These are phyloP conservation scores for Papilio dardanus DNA, from an alignment of 1,140 invertebrate genomes.

Conservation along the genomic window DNA sequence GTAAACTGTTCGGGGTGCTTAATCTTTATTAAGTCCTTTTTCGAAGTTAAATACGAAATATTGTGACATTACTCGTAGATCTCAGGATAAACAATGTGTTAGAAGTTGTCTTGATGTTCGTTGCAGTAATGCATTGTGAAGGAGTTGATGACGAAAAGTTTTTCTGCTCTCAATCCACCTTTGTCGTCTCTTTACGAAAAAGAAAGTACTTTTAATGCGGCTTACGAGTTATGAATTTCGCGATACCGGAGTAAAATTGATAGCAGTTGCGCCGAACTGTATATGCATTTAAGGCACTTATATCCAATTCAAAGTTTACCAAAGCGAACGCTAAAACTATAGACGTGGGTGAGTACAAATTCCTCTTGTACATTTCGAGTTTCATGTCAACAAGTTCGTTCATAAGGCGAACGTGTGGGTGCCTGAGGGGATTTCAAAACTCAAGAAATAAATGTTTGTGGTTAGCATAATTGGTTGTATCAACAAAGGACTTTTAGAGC, in stretches of 20 bases:
- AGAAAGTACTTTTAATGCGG: conserved; percentile 13
- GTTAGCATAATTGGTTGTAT: neutral
- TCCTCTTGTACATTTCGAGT: conserved; percentile 11
- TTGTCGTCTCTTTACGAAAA: neutral
- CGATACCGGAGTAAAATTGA: conserved; percentile 1
- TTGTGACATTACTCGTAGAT: no score
- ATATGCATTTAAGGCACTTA: conserved; percentile 31
- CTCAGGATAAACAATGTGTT: no score
- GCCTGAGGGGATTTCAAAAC: neutral
- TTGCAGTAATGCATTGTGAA: neutral
- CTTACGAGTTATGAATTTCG: conserved; percentile 8
- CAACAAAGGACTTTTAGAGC: neutral
- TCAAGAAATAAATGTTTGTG: conserved; percentile 1
- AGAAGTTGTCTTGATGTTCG: neutral
- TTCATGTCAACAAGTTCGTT: conserved; percentile 30
- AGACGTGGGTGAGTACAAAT: conserved; percentile 12
- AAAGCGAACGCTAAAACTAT: conserved; percentile 18
- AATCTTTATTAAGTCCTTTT: no score
- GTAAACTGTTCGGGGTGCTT: no score
- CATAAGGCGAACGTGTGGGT: neutral
- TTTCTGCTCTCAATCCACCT: neutral
- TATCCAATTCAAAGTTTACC: conserved; percentile 29
- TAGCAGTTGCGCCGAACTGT: conserved; percentile 18
- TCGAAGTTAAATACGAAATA: no score
- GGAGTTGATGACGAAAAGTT: neutral